A percentile compares a stretch with the other conserved stretches of the same genome.
Conservation (phyloP, 2,113 vertebrate genomes). For the Etia nguti region DNA sequence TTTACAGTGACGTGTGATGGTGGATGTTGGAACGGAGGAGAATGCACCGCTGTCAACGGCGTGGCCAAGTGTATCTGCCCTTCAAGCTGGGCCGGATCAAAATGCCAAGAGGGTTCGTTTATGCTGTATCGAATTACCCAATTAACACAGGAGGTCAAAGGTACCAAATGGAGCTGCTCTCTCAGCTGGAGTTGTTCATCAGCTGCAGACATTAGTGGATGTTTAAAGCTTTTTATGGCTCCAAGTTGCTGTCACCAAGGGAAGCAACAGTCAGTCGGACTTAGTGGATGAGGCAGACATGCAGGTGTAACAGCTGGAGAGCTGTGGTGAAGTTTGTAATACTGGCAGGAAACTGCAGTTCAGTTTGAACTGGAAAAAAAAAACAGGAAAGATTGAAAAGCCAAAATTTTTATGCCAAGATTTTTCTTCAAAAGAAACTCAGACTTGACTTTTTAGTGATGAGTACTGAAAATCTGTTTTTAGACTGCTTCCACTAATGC, state of each 20-base stretch:
- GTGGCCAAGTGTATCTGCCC: constrained; percentile 80
- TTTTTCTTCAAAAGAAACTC: neutral
- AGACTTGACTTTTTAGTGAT: neutral
- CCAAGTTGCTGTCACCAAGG: neutral
- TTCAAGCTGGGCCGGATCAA: constrained; percentile 81
- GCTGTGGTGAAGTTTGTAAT: neutral
- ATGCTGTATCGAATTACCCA: neutral
- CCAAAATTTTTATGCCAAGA: neutral
- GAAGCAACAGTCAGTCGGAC: neutral
- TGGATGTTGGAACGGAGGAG: constrained; percentile 83
- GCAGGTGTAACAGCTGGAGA: neutral
- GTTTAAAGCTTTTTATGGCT: neutral
- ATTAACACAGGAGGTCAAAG: constrained; percentile 14
- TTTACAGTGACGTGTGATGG: constrained; percentile 78
- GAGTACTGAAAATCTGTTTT: neutral
- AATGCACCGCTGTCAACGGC: constrained; percentile 77
- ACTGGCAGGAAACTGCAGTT: neutral
- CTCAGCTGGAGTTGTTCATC: neutral
- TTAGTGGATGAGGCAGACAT: neutral
- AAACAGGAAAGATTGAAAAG: neutral
- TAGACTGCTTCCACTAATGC: neutral
- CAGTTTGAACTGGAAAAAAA: rapidly evolving
- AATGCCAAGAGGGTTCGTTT: constrained; percentile 81
- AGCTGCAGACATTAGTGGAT: neutral
- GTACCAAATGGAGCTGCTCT: neutral